These are phyloP conservation scores for Pseudolaguvia tuberculata DNA, from an alignment of 2,113 vertebrate species.

Conservation along the genomic window DNA sequence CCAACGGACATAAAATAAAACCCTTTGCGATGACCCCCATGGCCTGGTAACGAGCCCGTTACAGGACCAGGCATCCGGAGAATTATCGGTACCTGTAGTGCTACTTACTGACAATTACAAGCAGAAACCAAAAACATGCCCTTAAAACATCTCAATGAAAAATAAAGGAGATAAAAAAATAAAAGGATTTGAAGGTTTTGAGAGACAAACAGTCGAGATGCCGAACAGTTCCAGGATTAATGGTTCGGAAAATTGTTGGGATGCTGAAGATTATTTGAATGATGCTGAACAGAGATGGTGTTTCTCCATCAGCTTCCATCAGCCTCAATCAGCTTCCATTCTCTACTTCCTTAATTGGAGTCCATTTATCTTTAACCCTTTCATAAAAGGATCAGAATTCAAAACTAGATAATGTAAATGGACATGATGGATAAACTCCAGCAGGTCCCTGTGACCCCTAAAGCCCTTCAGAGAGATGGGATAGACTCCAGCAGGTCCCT, in stretches of 20 bases:
- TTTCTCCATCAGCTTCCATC: constrained; percentile 6
- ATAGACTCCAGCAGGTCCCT: too few species aligned
- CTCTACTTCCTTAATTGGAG: constrained; percentile 14
- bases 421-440: too few species aligned
- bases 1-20: constrained; percentile 38
- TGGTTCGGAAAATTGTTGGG: constrained; percentile 26
- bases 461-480: too few species aligned
- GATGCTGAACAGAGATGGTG: constrained; percentile 17
- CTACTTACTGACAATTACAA: constrained; percentile 24
- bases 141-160: constrained; percentile 7
- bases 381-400: not conserved
- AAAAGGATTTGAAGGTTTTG: not conserved
- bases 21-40: constrained; percentile 34
- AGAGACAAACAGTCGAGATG: not conserved
- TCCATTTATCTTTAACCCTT: constrained; percentile 20
- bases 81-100: constrained; percentile 34
- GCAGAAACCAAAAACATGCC: constrained; percentile 3
- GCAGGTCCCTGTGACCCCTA: too few species aligned
- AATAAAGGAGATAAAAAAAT: not conserved
- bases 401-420: constrained; percentile 13
- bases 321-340: constrained; percentile 24
- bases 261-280: constrained; percentile 35
- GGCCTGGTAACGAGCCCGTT: constrained; percentile 19
- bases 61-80: constrained; percentile 8
- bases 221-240: constrained; percentile 18